These are phyloP conservation scores for Pantherophis vulpinus DNA, from an alignment of 2,797 vertebrate species.

Conservation along the genomic window DNA sequence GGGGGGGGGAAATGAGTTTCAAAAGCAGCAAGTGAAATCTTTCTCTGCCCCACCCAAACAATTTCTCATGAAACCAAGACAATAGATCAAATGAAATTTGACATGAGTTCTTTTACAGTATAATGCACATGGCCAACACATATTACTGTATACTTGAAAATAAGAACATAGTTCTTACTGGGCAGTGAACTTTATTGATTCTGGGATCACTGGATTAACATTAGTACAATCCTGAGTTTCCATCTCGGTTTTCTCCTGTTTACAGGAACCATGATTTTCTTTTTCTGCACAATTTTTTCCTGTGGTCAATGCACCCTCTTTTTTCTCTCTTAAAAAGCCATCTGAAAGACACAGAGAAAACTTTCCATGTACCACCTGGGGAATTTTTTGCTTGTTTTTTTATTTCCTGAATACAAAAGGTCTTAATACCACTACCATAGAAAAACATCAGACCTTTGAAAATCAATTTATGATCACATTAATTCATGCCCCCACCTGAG, in stretches of 20 bases:
- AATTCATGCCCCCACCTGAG: not conserved
- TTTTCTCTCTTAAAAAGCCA: slow-evolving; percentile 59
- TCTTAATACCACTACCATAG: not conserved
- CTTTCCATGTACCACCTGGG: slow-evolving; percentile 9
- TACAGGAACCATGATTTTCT: slow-evolving; percentile 48
- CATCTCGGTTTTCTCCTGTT: slow-evolving; percentile 67
- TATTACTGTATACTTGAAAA: slow-evolving; percentile 53
- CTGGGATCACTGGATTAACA: slow-evolving; percentile 61
- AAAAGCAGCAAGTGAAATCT: slow-evolving; percentile 55
- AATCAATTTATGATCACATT: not conserved
- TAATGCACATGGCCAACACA: slow-evolving; percentile 56
- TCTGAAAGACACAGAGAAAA: slow-evolving; percentile 69
- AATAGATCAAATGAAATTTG: slow-evolving; percentile 63
- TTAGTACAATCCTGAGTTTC: slow-evolving; percentile 64
- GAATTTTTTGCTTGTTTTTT: not conserved
- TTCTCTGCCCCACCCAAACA: slow-evolving; percentile 31
- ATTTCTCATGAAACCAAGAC: slow-evolving; percentile 62
- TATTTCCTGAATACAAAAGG: slow-evolving; percentile 11
- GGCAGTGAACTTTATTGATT: slow-evolving; percentile 68
- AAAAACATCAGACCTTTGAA: not conserved
- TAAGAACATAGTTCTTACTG: slow-evolving; percentile 70
- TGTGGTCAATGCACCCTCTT: slow-evolving; percentile 64
- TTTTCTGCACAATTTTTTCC: slow-evolving; percentile 57
- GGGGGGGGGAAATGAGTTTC: slow-evolving; percentile 49
- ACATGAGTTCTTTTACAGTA: slow-evolving; percentile 49